phyloP scores from a whole-genome alignment of 2,888 invertebrate genomes.

The Cryptocheilus praepositus region DNA sequence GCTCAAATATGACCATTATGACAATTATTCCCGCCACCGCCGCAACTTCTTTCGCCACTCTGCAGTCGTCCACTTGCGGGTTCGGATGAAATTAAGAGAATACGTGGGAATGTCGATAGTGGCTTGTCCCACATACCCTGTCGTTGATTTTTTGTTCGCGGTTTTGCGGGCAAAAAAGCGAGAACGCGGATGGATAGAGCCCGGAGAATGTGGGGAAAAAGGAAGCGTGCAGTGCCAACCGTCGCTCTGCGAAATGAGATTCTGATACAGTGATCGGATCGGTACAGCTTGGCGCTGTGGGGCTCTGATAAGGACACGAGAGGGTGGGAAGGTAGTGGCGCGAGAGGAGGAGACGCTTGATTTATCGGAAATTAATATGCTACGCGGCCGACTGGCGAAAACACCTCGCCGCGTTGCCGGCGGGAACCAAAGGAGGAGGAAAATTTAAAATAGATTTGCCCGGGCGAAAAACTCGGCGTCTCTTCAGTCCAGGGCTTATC shows the following conservation, averaged over 20 bases:
- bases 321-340: neutral
- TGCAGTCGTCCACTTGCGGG: no score
- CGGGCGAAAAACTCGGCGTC: conserved; percentile 47
- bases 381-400: conserved; percentile 42
- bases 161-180: no score
- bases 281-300: conserved; percentile 25
- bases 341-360: conserved; percentile 32
- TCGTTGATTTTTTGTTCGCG: no score
- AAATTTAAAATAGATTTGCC: conserved; percentile 68
- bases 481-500: conserved; percentile 57
- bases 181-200: no score
- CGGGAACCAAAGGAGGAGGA: conserved; percentile 25
- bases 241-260: conserved; percentile 13
- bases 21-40: no score
- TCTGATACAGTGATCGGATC: conserved; percentile 9
- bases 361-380: conserved; percentile 64
- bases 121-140: no score
- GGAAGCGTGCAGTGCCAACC: neutral
- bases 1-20: no score
- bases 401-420: conserved; percentile 32
- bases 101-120: no score
- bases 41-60: no score
- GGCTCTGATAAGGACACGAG: conserved; percentile 26
- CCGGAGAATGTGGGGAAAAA: neutral
- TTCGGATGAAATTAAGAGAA: no score